A percentile compares a stretch with the other conserved stretches of the same genome.
Evolutionary conservation across 2,888 invertebrate species (phyloP).

Genomic region (Lymantria monacha): DNA sequence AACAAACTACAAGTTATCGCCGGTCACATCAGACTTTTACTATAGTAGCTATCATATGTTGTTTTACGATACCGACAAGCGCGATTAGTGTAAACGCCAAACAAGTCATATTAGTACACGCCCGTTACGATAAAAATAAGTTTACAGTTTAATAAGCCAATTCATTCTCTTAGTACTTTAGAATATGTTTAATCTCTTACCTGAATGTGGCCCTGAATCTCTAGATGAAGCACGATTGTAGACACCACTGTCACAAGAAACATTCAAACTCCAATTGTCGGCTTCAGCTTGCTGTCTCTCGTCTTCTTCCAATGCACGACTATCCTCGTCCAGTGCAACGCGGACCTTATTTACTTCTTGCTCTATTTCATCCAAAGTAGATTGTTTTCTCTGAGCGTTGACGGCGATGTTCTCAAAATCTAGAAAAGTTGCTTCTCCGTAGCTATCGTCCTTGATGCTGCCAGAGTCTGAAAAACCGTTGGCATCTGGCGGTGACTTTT

Average conservation of each 20-base stretch:
- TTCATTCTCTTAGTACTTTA: no score
- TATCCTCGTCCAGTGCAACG: conserved; percentile 74
- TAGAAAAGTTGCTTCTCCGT: conserved; percentile 73
- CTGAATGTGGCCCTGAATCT: conserved; percentile 79
- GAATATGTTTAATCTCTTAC: conserved; percentile 41
- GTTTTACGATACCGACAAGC: conserved; percentile 57
- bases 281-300: conserved; percentile 71
- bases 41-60: conserved; percentile 58
- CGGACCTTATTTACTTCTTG: conserved; percentile 78
- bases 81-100: conserved; percentile 36
- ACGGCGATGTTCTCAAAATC: conserved; percentile 67
- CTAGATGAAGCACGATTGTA: conserved; percentile 83
- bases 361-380: conserved; percentile 75
- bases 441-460: conserved; percentile 64
- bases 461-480: conserved; percentile 52
- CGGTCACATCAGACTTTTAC: conserved; percentile 43
- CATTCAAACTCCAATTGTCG: conserved; percentile 78
- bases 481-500: conserved; percentile 46
- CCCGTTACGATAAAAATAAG: no score
- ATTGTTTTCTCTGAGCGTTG: conserved; percentile 58
- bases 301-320: conserved; percentile 74
- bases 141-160: no score
- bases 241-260: conserved; percentile 82
- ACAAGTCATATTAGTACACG: no score
- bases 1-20: conserved; percentile 71